These are phyloP conservation scores for Choristoneura rosaceana DNA, from an alignment of 2,888 invertebrate species.

Conservation along the genomic window DNA sequence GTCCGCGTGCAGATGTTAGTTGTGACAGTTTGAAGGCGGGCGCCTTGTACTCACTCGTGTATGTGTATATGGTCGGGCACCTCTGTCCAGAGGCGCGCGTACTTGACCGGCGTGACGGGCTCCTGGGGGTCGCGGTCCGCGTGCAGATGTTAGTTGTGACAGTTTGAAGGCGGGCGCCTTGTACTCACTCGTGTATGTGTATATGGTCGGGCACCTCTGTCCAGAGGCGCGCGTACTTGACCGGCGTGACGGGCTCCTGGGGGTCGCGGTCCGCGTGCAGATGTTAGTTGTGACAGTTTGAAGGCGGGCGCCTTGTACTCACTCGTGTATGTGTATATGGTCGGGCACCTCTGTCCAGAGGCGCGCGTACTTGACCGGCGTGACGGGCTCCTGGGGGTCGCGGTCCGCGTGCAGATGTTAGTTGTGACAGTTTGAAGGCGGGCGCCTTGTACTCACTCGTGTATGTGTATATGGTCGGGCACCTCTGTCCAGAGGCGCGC, in stretches of 20 bases:
- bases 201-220: conserved; percentile 98
- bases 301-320: conserved; percentile 77
- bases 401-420: no score
- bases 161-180: no score
- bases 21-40: no score
- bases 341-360: conserved; percentile 99
- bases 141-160: no score
- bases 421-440: no score
- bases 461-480: conserved; percentile 96
- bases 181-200: conserved; percentile 96
- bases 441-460: conserved; percentile 90
- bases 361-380: conserved; percentile 99
- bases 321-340: conserved; percentile 97
- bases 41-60: conserved; percentile 92
- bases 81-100: conserved; percentile 99
- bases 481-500: conserved; percentile 99
- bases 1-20: no score
- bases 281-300: no score
- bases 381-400: conserved; percentile 99
- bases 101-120: conserved; percentile 98
- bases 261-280: no score
- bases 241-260: conserved; percentile 99
- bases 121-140: conserved; percentile 96
- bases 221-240: conserved; percentile 99
- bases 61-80: conserved; percentile 98